phyloP scores from a whole-genome alignment of 2,797 vertebrate species.

The Orientallactaga sibirica region DNA sequence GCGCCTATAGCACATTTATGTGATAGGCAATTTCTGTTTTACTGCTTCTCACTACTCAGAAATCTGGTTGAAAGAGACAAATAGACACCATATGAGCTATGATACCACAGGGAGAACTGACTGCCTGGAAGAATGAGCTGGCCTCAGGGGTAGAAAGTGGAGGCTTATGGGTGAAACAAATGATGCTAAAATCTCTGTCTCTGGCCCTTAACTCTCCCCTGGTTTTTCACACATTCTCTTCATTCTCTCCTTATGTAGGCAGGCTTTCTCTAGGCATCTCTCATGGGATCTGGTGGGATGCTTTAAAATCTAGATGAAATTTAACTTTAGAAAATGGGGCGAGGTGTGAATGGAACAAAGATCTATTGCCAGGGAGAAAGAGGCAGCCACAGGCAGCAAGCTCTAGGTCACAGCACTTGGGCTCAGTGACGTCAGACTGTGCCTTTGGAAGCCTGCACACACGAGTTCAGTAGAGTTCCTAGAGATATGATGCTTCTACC shows the following conservation, averaged over 20 bases:
- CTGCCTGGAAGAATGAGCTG: not conserved
- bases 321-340: not conserved
- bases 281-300: not conserved
- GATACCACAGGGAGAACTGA: not conserved
- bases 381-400: too few relatives aligned
- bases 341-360: not conserved
- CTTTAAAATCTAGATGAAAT: not conserved
- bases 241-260: not conserved
- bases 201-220: not conserved
- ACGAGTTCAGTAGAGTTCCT: not conserved
- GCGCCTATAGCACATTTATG: not conserved
- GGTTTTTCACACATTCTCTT: not conserved
- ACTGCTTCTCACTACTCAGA: not conserved
- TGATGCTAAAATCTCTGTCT: not conserved
- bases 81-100: not conserved
- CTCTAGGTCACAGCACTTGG: not conserved
- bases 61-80: conserved; percentile 2
- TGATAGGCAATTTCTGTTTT: not conserved
- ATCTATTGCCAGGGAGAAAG: not conserved
- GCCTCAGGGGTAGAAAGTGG: not conserved
- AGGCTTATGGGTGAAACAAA: not conserved
- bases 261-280: not conserved
- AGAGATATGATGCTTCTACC: not conserved
- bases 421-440: not conserved
- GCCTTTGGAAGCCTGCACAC: not conserved